phyloP scores from a whole-genome alignment of 64 coral and sea anemone genomes.

The Porites australiensis region DNA sequence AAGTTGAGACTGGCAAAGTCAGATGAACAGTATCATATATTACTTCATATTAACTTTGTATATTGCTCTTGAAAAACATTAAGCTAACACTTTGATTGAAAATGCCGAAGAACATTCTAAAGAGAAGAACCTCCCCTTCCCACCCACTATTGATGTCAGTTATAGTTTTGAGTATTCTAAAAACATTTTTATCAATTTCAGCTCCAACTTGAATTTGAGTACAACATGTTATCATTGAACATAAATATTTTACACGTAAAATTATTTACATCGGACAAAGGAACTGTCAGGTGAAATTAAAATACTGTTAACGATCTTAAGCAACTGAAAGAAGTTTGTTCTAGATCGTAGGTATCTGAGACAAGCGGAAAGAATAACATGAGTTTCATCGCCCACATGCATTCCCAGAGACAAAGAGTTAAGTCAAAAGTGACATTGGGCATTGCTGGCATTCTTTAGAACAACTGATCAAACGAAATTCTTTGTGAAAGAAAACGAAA shows the following conservation, averaged over 20 bases:
- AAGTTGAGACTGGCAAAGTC: background rate
- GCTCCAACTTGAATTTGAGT: background rate
- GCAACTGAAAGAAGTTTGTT: background rate
- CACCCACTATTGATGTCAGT: background rate
- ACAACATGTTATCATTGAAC: background rate
- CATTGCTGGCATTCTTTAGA: constrained; percentile 32
- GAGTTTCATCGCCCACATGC: background rate
- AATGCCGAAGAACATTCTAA: constrained; percentile 15
- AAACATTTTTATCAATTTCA: background rate
- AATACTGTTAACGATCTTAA: too few relatives aligned
- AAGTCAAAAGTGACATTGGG: background rate
- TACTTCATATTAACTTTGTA: background rate
- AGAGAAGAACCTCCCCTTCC: background rate
- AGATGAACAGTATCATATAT: background rate
- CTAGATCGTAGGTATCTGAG: background rate
- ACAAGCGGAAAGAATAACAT: background rate
- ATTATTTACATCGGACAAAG: too few relatives aligned
- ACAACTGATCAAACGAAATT: background rate
- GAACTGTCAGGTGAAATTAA: too few relatives aligned
- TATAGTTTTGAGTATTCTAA: background rate
- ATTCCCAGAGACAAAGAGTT: background rate
- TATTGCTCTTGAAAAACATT: constrained; percentile 5
- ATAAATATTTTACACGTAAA: background rate
- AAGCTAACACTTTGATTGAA: constrained; percentile 8
- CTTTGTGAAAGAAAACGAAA: background rate